These are phyloP conservation scores for Drosophila carrolli DNA, from an alignment of 1,140 invertebrate species.

Conservation along the genomic window DNA sequence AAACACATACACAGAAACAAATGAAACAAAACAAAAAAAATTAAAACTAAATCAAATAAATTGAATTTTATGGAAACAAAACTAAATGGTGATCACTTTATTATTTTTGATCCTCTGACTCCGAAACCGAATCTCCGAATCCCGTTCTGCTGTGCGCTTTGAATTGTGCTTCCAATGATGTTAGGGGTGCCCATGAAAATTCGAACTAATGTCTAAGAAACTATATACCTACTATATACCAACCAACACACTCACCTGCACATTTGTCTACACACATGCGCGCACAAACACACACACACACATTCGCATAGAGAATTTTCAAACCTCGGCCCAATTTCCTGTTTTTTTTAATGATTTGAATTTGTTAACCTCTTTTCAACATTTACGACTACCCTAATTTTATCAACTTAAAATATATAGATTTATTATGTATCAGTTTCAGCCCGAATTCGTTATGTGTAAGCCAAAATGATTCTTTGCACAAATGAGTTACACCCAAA, in stretches of 20 bases:
- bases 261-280: constrained; percentile 48
- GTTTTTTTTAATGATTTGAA: constrained; percentile 74
- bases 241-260: constrained; percentile 38
- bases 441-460: constrained; percentile 35
- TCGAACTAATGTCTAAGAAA: constrained; percentile 34
- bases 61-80: constrained; percentile 75
- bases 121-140: constrained; percentile 26
- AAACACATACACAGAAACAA: constrained; percentile 12
- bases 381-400: constrained; percentile 51
- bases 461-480: constrained; percentile 54
- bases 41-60: constrained; percentile 66
- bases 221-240: constrained; percentile 38
- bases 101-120: constrained; percentile 69
- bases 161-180: constrained; percentile 83
- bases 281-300: constrained; percentile 26
- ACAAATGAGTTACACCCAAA: constrained; percentile 82
- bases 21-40: constrained; percentile 31
- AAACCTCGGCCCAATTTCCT: constrained; percentile 84
- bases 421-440: constrained; percentile 64
- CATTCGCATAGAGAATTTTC: constrained; percentile 61
- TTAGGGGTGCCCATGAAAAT: constrained; percentile 66
- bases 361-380: constrained; percentile 38
- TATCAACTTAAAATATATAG: constrained; percentile 28
- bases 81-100: constrained; percentile 71
- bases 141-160: constrained; percentile 58